A percentile compares a stretch with the other conserved stretches of the same genome.
Evolutionary conservation across 2,797 vertebrate species (phyloP).

Genomic region (Ctenopoma kingsleyae): DNA sequence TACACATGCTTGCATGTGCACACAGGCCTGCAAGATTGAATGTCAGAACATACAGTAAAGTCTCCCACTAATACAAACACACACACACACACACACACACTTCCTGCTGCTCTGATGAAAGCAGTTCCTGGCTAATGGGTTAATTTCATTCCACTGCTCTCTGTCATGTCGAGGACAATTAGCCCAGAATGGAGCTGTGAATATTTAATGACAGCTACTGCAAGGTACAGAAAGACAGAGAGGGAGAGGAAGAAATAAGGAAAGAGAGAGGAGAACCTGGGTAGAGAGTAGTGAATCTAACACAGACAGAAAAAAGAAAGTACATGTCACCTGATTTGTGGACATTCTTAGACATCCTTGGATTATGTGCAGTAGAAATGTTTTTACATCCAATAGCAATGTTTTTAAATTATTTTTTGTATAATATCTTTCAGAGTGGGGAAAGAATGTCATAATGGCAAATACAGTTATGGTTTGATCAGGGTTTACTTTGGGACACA

Average conservation of each 20-base stretch:
- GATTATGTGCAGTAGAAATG: too few relatives aligned
- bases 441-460: too few relatives aligned
- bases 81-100: constrained; percentile 34
- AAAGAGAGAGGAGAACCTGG: constrained; percentile 18
- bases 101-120: constrained; percentile 70
- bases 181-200: constrained; percentile 83
- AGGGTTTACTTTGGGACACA: too few relatives aligned
- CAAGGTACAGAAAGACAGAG: constrained; percentile 59
- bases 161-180: constrained; percentile 86
- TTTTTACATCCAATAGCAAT: too few relatives aligned
- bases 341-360: background rate
- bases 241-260: constrained; percentile 27
- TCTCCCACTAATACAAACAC: background rate
- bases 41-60: constrained; percentile 4
- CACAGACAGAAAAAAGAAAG: background rate
- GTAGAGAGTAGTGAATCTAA: constrained; percentile 31
- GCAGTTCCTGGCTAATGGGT: constrained; percentile 82
- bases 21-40: constrained; percentile 12
- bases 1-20: background rate
- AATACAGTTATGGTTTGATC: too few relatives aligned
- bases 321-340: background rate
- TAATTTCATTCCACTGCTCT: constrained; percentile 85
- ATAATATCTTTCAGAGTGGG: too few relatives aligned
- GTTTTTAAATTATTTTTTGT: too few relatives aligned
- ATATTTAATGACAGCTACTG: constrained; percentile 85